Evolutionary conservation across 2,888 invertebrate genomes (phyloP), one percentile per base, ranked within the genome.

Genomic region (Hoplodrina ambigua): DNA sequence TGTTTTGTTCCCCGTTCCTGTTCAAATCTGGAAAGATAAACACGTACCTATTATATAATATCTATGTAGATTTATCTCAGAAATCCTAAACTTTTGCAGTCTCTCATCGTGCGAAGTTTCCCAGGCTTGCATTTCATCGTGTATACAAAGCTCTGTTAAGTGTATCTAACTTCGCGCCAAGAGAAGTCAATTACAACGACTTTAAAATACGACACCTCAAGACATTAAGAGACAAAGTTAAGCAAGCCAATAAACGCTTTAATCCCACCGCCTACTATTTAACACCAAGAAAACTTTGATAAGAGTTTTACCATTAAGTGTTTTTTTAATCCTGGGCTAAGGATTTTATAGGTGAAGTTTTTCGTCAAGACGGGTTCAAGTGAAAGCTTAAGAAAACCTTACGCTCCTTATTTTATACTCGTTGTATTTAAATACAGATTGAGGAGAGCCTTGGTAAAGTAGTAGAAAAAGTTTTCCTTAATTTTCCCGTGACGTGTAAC

Each of bases 181-280:
- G 83, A 85, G 86, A 87, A 88, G 87, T 89, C 88, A 89, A 90
- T 90, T 90, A 89, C 87, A 88, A 85, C 82, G 84, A 86, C 87
- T 89, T 87, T 88, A 86, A 88, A 89, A 88, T 87, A 87, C 87
- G 89, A 89, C 86, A 90, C 90, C 88, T 88, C 85, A 83, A 84
- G 86, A 87, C 87, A 87, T 88, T 89, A 84, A 86, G 85, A 88
- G 86, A 86, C 86, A 82, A 90, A 89, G 87, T 89, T 89, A 89
- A 90, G 87, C 85, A 85, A 82, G 87, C 86, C 89, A 90, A 88
- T 89, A 87, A 89, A 87, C 83, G 86, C 84, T 85, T 88, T 86
- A 82, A 84, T 82, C 80, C 69, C 75, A 83, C 82, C 84, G 78
- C 83, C 84, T 88, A 85, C 86, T 87, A 87, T 87, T 88, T 87